Evolutionary conservation across 2,113 vertebrate genomes (phyloP), one percentile per base, ranked within the genome.

Genomic region (Zapus hudsonius): DNA sequence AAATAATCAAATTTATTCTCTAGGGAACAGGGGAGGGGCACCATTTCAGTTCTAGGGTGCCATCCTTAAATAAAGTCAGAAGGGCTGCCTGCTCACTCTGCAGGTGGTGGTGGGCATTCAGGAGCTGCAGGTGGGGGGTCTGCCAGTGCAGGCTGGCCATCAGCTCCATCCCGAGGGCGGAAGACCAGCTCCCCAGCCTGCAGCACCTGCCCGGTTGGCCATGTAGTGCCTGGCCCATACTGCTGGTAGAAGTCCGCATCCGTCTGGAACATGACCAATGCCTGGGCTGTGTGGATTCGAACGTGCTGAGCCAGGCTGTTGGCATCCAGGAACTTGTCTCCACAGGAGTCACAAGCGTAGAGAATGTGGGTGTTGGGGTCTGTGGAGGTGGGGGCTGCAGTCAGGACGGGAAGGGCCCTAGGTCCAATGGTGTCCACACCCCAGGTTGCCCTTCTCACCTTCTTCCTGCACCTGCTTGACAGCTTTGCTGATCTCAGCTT

Each of bases 181-280:
- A 99, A 98, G 36, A 99, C 98, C n/a, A 99, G 98, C 87, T 99
- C 99, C 20, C 98, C 98, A 0, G 98, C 97, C 55, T 99, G 99
- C 52, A 99, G 97, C 95, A 99, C 99, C 95, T 99, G 99, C 93
- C 99, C 99, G 0, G 99, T 79, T 1, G 99, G 99, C 99, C 99
- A 99, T 1, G 98, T 86, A 67, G 98, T 57, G 11, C 98, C 95
- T 0, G 98, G 66, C 1, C 98, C 96, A 0, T 99, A 99, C 89
- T 99, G 99, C 96, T 99, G 99, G 97, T 99, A 99, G 97, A 99
- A 99, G 98, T 99, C 99, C 0, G 99, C 98, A 75, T 99, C 99
- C 0, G 99, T 99, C 98, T 99, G 99, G 98, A 99, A 99, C 99
- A 99, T 99, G 97, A 99, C 99, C 95, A 99, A 96, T 0, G 99